phyloP scores from a whole-genome alignment of 2,888 invertebrate species.

The Coleophora deauratella region DNA sequence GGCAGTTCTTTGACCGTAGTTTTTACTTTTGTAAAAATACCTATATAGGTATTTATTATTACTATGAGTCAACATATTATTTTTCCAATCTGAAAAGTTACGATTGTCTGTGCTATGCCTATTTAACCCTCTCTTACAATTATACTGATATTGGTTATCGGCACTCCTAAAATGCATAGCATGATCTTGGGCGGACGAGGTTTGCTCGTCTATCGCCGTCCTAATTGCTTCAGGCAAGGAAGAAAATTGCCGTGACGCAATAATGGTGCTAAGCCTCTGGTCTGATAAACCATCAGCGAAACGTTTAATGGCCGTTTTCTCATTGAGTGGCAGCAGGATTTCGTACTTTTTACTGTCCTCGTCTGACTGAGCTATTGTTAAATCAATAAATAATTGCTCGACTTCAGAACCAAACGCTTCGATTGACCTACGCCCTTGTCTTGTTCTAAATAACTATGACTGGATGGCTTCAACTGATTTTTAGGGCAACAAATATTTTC shows the following conservation, averaged over 20 bases:
- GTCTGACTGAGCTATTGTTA: slow-evolving; percentile 13
- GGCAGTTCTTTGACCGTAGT: too few relatives aligned
- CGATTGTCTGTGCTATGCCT: too few relatives aligned
- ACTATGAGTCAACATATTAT: too few relatives aligned
- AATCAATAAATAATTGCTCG: slow-evolving; percentile 9
- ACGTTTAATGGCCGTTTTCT: slow-evolving; percentile 11
- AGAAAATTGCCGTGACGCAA: slow-evolving; percentile 8
- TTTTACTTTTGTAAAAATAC: too few relatives aligned
- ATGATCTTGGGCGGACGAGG: too few relatives aligned
- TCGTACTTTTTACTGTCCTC: slow-evolving; percentile 4
- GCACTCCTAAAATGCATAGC: too few relatives aligned
- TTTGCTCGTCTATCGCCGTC: slow-evolving; percentile 12
- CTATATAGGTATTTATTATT: too few relatives aligned
- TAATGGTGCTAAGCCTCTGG: slow-evolving; percentile 8
- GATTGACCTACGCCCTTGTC: slow-evolving; percentile 5
- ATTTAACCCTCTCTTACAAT: too few relatives aligned
- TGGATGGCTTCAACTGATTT: slow-evolving; percentile 8
- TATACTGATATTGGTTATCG: too few relatives aligned
- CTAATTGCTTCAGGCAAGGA: slow-evolving; percentile 11
- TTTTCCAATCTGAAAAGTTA: too few relatives aligned
- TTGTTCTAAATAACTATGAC: slow-evolving; percentile 1
- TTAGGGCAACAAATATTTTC: too few relatives aligned
- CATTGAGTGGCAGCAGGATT: slow-evolving; percentile 12
- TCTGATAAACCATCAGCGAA: slow-evolving; percentile 13
- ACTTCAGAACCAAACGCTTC: slow-evolving; percentile 8